A percentile compares a stretch with the other conserved stretches of the same genome.
Evolutionary conservation across 2,113 vertebrate genomes (phyloP).

Genomic region (Ammodytes dubius): DNA sequence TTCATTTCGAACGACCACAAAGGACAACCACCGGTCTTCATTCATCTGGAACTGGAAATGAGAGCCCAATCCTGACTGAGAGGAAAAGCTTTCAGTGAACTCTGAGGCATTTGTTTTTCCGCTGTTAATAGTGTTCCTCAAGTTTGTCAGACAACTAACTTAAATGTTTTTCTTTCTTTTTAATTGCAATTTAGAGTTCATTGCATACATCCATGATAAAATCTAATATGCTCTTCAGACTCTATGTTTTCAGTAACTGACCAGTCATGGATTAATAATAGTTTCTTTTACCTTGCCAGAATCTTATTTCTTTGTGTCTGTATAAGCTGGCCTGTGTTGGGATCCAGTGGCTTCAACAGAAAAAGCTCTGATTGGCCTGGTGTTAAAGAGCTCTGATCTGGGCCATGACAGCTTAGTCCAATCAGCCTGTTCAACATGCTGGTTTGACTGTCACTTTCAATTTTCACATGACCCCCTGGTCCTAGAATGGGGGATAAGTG

Average conservation of each 20-base stretch:
- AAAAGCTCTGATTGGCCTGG: constrained; percentile 63
- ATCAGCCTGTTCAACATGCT: constrained; percentile 94
- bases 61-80: constrained; percentile 39
- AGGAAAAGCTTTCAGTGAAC: constrained; percentile 45
- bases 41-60: constrained; percentile 52
- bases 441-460: constrained; percentile 97
- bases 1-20: constrained; percentile 62
- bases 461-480: constrained; percentile 96
- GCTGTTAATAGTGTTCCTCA: not conserved
- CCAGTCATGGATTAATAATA: not conserved
- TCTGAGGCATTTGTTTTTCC: constrained; percentile 41
- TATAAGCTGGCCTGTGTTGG: not conserved
- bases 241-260: not conserved
- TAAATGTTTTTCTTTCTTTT: constrained; percentile 34
- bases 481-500: constrained; percentile 95
- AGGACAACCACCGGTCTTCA: constrained; percentile 51
- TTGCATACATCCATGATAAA: not conserved
- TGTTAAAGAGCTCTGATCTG: constrained; percentile 88
- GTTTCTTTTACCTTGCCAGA: not conserved
- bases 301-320: not conserved
- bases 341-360: constrained; percentile 42
- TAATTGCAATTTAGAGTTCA: constrained; percentile 3
- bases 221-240: not conserved
- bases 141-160: constrained; percentile 15
- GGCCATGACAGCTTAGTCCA: constrained; percentile 85